Base-by-base conservation (phyloP, 2,797 vertebrate species). In the Pelochelys cantorii region DNA sequence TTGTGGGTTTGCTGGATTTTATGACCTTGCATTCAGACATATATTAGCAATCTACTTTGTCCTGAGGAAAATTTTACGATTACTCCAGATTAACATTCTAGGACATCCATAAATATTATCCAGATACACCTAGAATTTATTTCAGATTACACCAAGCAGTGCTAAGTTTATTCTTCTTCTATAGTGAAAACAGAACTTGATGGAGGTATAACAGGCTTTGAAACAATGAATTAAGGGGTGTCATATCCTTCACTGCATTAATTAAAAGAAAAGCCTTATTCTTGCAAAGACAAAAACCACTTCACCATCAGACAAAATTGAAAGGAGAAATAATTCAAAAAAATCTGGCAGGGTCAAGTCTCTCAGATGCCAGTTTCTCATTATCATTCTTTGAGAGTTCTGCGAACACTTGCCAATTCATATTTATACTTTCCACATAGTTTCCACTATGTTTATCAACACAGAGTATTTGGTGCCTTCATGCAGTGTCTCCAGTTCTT, bases 401-500 rank as follows among this genome's bases (percentile, higher is more conserved):
- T 6, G 22, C 48, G 11, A 22, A 85, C 83, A 37, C 52, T 80
- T 90, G 86, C 80, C 79, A 57, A 94, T 84, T 92, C 75, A 90
- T 88, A 93, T 55, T 88, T 90, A 86, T 85, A 84, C 42, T n/a
- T n/a, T n/a, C n/a, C n/a, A n/a, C n/a, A n/a, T n/a, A 81, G 34
- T 68, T 68, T 91, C 20, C 31, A 68, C 20, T 68, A 27, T 55
- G 77, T 25, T 84, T 68, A 83, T 79, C 3, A 1, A 88, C 78
- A 31, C 85, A 84, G 0, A 81, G 37, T 4, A 79, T 56, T 57
- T 55, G 55, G 42, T 87, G 92, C 53, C 10, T 81, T 62, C 53
- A 79, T 90, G 88, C 77, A 89, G 82, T 29, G 29, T 68, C 54
- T 20, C 4, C 1, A 87, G 10, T 53, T 91, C 88, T 88, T 93